Evolutionary conservation across 1,140 invertebrate genomes (phyloP).

Genomic region (Temnothorax curvispinosus): DNA sequence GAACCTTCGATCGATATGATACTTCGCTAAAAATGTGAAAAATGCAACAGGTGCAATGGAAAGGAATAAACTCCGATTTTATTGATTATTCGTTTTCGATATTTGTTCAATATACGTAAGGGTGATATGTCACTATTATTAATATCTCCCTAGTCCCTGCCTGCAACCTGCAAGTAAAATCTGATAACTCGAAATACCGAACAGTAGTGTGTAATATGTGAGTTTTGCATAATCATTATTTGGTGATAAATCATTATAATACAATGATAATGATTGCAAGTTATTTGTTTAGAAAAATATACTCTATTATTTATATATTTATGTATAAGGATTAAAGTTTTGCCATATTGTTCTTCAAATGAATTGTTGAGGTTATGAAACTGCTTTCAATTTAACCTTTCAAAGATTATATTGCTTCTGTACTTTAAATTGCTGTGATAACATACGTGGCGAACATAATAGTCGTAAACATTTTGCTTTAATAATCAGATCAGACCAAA

Average conservation of each 20-base stretch:
- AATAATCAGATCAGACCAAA: not conserved
- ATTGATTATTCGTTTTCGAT: not conserved
- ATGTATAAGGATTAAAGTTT: not conserved
- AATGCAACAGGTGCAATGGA: too few species aligned
- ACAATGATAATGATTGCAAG: not conserved
- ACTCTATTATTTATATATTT: not conserved
- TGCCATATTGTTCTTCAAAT: not conserved
- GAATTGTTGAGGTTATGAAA: constrained; percentile 13
- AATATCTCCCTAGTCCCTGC: not conserved
- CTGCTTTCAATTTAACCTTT: not conserved
- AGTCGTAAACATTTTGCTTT: not conserved
- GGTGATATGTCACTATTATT: not conserved
- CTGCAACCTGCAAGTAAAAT: not conserved
- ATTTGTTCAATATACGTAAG: not conserved
- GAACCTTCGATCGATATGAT: not conserved
- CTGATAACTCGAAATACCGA: not conserved
- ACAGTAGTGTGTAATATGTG: not conserved
- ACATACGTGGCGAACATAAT: not conserved
- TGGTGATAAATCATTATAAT: not conserved
- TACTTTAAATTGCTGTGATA: not conserved
- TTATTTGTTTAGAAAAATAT: not conserved
- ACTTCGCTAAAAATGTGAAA: not conserved
- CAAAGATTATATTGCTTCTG: not conserved
- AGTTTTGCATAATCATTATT: not conserved
- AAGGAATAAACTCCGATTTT: not conserved